These are phyloP conservation scores for Corythucha ciliata DNA, from an alignment of 2,888 invertebrate species.

Conservation along the genomic window DNA sequence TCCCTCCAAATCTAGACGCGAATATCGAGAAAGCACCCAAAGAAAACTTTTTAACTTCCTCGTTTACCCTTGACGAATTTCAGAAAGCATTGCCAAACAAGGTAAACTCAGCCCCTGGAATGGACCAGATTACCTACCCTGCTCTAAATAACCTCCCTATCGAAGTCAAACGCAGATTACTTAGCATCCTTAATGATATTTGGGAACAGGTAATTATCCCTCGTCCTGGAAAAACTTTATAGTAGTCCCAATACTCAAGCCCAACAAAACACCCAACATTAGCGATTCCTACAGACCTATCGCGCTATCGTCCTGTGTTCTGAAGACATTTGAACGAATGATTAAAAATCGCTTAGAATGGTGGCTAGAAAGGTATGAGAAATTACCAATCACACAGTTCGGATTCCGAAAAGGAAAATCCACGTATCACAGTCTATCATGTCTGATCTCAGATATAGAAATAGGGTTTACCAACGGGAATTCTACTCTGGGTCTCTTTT, in stretches of 20 bases:
- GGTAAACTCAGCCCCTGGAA: background rate
- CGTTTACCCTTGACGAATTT: too few species aligned
- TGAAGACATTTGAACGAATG: conserved; percentile 27
- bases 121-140: background rate
- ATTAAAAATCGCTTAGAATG: conserved; percentile 26
- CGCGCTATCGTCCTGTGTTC: conserved; percentile 26
- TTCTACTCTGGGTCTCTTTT: background rate
- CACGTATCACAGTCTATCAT: conserved; percentile 22
- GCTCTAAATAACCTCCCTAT: conserved; percentile 7
- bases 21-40: too few species aligned
- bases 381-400: conserved; percentile 24
- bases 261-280: conserved; percentile 1
- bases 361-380: conserved; percentile 24
- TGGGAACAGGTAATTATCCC: conserved; percentile 18
- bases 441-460: conserved; percentile 15
- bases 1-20: too few species aligned
- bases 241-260: conserved; percentile 30
- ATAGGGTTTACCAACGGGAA: background rate
- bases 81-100: background rate
- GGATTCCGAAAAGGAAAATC: conserved; percentile 26
- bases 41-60: too few species aligned
- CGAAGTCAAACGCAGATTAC: background rate
- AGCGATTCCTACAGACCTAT: conserved; percentile 29
- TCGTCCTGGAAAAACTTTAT: conserved; percentile 25
- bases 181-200: conserved; percentile 16